Percentiles rank a stretch among this genome's conserved stretches.
Evolutionary conservation across 1,140 invertebrate species (phyloP).

Genomic region (Heliconius hermathena): DNA sequence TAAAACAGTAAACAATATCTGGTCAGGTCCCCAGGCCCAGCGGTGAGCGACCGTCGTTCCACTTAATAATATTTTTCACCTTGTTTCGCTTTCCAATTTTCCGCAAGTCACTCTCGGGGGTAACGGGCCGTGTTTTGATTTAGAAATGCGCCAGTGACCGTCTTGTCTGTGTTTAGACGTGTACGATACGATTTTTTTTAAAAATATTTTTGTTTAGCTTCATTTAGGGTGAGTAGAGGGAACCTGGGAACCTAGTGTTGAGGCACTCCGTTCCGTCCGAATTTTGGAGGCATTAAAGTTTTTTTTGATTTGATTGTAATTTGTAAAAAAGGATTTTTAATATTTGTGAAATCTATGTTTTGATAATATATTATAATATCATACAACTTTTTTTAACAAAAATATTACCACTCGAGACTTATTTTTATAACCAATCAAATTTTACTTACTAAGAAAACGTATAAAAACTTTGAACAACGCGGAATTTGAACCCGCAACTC

Average conservation of each 20-base stretch:
- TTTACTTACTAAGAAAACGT: no score
- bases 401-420: no score
- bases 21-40: conserved; percentile 44
- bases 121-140: conserved; percentile 77
- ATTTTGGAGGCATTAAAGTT: no score
- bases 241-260: background rate
- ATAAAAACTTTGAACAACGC: no score
- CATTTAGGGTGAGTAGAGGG: background rate
- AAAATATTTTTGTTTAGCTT: background rate
- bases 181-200: conserved; percentile 30
- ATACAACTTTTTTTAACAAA: no score
- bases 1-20: conserved; percentile 20
- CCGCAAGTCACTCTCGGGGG: conserved; percentile 80
- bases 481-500: no score
- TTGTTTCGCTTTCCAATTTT: conserved; percentile 82
- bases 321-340: no score
- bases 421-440: no score
- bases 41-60: conserved; percentile 45
- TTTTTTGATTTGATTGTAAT: no score
- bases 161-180: conserved; percentile 43
- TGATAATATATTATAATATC: no score
- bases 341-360: no score
- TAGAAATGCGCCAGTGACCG: conserved; percentile 62
- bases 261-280: background rate
- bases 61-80: conserved; percentile 81